phyloP scores from a whole-genome alignment of 2,797 vertebrate species.

The Acanthis flammea region DNA sequence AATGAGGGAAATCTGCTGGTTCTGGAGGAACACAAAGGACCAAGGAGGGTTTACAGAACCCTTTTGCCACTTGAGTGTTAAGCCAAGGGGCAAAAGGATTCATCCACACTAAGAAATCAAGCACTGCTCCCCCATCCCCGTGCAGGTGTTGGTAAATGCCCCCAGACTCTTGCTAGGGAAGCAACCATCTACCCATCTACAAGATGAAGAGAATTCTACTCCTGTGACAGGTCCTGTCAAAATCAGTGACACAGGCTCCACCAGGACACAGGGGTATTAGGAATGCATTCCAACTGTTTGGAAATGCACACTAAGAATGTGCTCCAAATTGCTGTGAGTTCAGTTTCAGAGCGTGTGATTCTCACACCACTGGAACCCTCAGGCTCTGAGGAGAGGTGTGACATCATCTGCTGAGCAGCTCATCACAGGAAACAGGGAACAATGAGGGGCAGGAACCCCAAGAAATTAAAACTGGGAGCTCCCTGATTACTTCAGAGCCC shows the following conservation, averaged over 20 bases:
- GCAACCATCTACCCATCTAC: background rate
- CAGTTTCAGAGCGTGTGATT: background rate
- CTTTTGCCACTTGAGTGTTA: background rate
- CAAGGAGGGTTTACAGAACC: background rate
- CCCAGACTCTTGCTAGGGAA: background rate
- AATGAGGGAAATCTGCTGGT: background rate
- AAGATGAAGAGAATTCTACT: background rate
- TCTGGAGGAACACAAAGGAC: background rate
- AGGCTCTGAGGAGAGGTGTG: background rate
- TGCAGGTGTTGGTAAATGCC: background rate
- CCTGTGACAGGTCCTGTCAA: background rate
- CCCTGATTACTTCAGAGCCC: background rate
- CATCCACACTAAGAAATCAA: background rate
- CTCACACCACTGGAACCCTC: background rate
- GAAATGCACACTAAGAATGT: background rate
- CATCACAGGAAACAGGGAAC: background rate
- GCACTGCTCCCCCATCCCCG: background rate
- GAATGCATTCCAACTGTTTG: background rate
- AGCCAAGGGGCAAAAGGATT: background rate
- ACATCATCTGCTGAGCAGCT: background rate
- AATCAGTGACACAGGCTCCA: background rate
- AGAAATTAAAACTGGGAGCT: background rate
- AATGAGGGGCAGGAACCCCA: accelerated
- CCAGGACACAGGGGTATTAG: background rate
- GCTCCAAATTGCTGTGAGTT: background rate